Evolutionary conservation across 2,888 invertebrate species (phyloP).

Genomic region (Dexiosoma caninum): DNA sequence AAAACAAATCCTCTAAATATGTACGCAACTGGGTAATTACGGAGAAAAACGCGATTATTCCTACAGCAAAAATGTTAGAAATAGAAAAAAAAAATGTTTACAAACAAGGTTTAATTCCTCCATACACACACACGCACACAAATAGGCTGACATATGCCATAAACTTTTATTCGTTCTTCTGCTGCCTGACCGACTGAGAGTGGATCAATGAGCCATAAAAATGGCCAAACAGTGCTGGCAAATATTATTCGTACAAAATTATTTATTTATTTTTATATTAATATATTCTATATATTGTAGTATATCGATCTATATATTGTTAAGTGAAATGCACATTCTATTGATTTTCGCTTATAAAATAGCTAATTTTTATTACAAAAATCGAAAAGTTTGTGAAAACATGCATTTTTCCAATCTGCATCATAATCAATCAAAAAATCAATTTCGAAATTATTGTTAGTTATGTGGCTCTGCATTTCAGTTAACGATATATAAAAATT

Average conservation of each 20-base stretch:
- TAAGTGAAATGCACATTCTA: too few relatives aligned
- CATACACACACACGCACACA: not conserved
- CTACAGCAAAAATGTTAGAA: not conserved
- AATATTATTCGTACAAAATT: not conserved
- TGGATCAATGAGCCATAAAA: slow-evolving; percentile 46
- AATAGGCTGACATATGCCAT: not conserved
- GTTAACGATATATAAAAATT: too few relatives aligned
- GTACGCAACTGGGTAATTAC: slow-evolving; percentile 26
- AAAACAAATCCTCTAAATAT: slow-evolving; percentile 1
- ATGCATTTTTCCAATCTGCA: too few relatives aligned
- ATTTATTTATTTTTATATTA: too few relatives aligned
- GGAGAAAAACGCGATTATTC: slow-evolving; percentile 1
- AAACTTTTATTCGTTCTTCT: slow-evolving; percentile 22
- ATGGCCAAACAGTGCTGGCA: slow-evolving; percentile 19
- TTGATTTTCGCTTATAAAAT: too few relatives aligned
- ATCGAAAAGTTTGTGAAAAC: too few relatives aligned
- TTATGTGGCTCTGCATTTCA: too few relatives aligned
- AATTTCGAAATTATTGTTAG: too few relatives aligned
- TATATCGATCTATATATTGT: too few relatives aligned
- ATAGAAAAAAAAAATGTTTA: slow-evolving; percentile 1
- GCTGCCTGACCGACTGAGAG: slow-evolving; percentile 24
- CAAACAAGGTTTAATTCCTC: slow-evolving; percentile 11
- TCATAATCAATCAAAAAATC: too few relatives aligned
- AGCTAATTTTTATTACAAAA: too few relatives aligned
- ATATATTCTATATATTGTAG: too few relatives aligned